Base-by-base conservation (phyloP, 2,797 vertebrate genomes). In the Paguma larvata region DNA sequence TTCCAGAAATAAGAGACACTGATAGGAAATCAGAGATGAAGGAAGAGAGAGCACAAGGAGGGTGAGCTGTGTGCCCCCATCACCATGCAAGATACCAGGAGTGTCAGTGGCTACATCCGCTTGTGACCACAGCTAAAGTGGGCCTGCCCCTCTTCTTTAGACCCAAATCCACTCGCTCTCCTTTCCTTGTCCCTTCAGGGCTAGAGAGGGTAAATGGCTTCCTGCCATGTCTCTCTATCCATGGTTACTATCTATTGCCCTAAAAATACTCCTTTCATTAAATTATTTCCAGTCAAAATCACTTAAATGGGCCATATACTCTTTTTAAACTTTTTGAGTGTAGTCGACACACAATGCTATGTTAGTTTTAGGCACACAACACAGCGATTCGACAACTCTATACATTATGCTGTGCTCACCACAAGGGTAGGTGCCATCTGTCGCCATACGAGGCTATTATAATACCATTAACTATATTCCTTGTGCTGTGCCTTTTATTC, bases 121-220 rank as follows among this genome's bases (percentile, higher is more conserved):
- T 9, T 5, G 1, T n/a, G 9, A 2, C 15, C 48, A 16, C 30
- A 25, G 19, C 21, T 14, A 6, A 12, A 38, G 10, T 2, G 44
- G 53, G 16, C 10, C 32, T 67, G 23, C 1, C 5, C 25, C 13
- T 83, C 27, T 46, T 70, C 13, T 16, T 18, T 7, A 38, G 23
- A n/a, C 44, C 34, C 32, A 4, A 56, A 77, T 48, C 18, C 11
- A 6, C 18, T 5, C 9, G 21, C 3, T 16, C 7, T 75, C 41
- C 2, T 3, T 75, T 2, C 41, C 6, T 63, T 62, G 10, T 13
- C 6, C 32, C 56, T 59, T 59, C 56, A 23, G 21, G 56, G 19
- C 21, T 23, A 59, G 56, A 8, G 3, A 59, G 21, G 56, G 56
- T 59, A 23, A 59, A n/a, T 41, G 11, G 2, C 15, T 25, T 13